Base-by-base conservation (phyloP, 2,113 vertebrate species). In the Australoheros scitulus region DNA sequence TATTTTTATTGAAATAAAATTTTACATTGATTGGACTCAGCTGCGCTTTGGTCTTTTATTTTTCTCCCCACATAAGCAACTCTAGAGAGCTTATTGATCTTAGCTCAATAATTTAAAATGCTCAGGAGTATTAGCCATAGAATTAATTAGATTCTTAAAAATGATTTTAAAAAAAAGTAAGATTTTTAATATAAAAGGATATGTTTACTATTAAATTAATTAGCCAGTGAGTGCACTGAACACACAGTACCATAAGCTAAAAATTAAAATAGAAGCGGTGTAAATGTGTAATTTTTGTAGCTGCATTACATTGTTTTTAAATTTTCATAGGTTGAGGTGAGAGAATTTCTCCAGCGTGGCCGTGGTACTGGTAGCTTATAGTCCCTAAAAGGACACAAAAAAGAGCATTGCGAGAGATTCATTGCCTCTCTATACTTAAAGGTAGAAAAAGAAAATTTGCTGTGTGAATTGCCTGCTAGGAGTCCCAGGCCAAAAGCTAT, bases 1-100 rank as follows among this genome's bases (percentile, higher is more conserved):
- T 98, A 97, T 98, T 97, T 98, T 97, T 87, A 94, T 95, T 97
- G 96, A 96, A 99, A 98, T 98, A 98, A 98, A 97, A 96, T 7
- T 81, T 88, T 63, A 76, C 43, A 83, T 65, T 75, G 74, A 82
- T 96, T 88, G 95, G 95, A 97, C 96, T 96, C 95, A 85, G 43
- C 26, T 26, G 61, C 74, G 24, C 24, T 36, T 65, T 80, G 88
- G 56, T 74, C 50, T 91, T 77, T 85, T 88, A 38, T 72, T 81
- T 20, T 11, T 52, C 47, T 34, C 10, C 26, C 43, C 68, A 72
- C 68, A n/a, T 13, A 29, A 36, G 59, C 29, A 61, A 26, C 24
- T 56, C n/a, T 64, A 34, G 11, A 63, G 24, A 82, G 11, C 32
- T 77, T 13, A 18, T 29, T 60, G 24, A 81, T 83, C 86, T 75